Base-by-base conservation (phyloP, 1,140 invertebrate genomes). In the Dryas iulia region DNA sequence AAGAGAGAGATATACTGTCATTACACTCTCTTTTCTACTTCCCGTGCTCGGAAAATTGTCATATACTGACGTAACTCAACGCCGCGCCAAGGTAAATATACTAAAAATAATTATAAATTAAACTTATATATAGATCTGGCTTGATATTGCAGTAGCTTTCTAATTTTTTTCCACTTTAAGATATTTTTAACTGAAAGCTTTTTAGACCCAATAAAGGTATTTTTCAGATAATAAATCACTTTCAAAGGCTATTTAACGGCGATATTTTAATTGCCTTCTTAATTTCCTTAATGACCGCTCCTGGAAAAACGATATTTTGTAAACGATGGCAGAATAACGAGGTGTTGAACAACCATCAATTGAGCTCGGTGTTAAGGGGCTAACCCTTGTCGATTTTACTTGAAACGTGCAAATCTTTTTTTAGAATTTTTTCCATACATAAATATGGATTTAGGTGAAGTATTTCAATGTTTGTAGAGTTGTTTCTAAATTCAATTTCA, bases 241-340 rank as follows among this genome's bases (percentile, higher is more conserved):
- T 52, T 59, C 59, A 62, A 72, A 65, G 28, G 47, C 56, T 59
- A 65, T 66, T 74, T 63, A 31, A 65, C 58, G 60, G 64, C 33
- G 53, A 70, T 74, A 59, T 69, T 71, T 72, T 72, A 74, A 74
- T 77, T 72, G 66, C 56, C 69, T 67, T 60, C 68, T 70, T 74
- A 70, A 70, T 76, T 76, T 70, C 59, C 58, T 69, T 76, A 76
- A 73, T 70, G 72, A 56, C 53, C 31, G 33, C 59, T 31, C 12
- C 8, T 58, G 63, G 63, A 53, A 61, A 66, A 56, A 18, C 59
- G 53, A 56, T 62, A 66, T 66, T 71, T 66, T 66, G n/a, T 58
- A 58, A 65, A 58, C 53, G 62, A 65, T 65, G 28, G 58, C 56
- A 65, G 31, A 58, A 33, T 59, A 58, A 28, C 30, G 64, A 53